Conservation (phyloP, 2,888 invertebrate genomes). For the Crioceris asparagi region DNA sequence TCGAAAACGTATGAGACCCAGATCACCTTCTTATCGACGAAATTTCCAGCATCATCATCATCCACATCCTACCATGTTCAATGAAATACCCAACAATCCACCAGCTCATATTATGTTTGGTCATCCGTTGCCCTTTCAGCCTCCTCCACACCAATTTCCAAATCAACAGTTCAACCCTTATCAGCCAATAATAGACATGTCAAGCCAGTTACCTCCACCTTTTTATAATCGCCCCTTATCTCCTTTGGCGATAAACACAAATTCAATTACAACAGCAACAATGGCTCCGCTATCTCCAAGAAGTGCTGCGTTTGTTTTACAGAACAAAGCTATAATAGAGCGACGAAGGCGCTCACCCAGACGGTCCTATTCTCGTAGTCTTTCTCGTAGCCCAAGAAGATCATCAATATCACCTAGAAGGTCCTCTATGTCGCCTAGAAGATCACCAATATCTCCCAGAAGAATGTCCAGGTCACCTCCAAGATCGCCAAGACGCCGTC, state of each 20-base stretch:
- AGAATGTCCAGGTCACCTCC: conserved; percentile 18
- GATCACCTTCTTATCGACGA: background rate
- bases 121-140: conserved; percentile 5
- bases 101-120: conserved; percentile 2
- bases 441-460: conserved; percentile 20
- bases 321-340: conserved; percentile 38
- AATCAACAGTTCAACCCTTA: conserved; percentile 12
- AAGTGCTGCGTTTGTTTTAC: conserved; percentile 37
- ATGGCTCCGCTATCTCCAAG: conserved; percentile 37
- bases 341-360: conserved; percentile 33
- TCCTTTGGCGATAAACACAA: conserved; percentile 31
- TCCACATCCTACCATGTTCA: background rate
- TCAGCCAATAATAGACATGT: conserved; percentile 12
- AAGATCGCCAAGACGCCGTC: conserved; percentile 17
- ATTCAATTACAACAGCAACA: conserved; percentile 23
- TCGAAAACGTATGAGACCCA: conserved; percentile 4
- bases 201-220: conserved; percentile 19
- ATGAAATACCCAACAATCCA: background rate
- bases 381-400: conserved; percentile 22
- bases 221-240: conserved; percentile 29
- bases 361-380: conserved; percentile 36
- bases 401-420: conserved; percentile 20
- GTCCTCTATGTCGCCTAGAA: conserved; percentile 22
- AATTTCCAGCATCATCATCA: background rate
- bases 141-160: conserved; percentile 7